These are phyloP conservation scores for Chrysocyon brachyurus DNA, from an alignment of 2,797 vertebrate genomes.

Conservation along the genomic window DNA sequence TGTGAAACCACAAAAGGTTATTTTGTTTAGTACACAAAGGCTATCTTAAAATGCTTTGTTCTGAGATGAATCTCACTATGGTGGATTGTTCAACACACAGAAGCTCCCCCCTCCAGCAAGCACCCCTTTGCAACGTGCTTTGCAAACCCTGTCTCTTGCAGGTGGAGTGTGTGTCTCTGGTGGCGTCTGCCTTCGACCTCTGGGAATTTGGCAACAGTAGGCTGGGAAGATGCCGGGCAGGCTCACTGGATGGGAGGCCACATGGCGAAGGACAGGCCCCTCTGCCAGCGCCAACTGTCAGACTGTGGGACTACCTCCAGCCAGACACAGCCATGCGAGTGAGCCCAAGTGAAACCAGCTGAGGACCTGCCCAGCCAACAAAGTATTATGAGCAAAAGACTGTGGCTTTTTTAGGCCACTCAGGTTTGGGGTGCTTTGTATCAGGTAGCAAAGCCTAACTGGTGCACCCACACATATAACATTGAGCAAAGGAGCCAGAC, in stretches of 20 bases:
- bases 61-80: background rate
- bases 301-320: background rate
- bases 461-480: background rate
- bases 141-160: background rate
- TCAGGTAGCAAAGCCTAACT: background rate
- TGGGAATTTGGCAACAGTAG: background rate
- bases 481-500: background rate
- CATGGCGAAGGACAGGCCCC: too few species aligned
- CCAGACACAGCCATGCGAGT: background rate
- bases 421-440: background rate
- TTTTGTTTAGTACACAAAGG: background rate
- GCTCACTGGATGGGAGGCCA: background rate
- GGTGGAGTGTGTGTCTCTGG: background rate
- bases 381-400: background rate
- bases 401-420: background rate
- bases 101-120: too few species aligned
- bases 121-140: background rate
- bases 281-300: background rate
- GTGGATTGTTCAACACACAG: background rate
- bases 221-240: background rate
- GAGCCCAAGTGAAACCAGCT: background rate
- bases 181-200: background rate
- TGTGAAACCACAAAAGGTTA: background rate
- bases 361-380: background rate
- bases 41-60: background rate